phyloP scores from a whole-genome alignment of 2,888 invertebrate species.

The Caenorhabditis sp. region DNA sequence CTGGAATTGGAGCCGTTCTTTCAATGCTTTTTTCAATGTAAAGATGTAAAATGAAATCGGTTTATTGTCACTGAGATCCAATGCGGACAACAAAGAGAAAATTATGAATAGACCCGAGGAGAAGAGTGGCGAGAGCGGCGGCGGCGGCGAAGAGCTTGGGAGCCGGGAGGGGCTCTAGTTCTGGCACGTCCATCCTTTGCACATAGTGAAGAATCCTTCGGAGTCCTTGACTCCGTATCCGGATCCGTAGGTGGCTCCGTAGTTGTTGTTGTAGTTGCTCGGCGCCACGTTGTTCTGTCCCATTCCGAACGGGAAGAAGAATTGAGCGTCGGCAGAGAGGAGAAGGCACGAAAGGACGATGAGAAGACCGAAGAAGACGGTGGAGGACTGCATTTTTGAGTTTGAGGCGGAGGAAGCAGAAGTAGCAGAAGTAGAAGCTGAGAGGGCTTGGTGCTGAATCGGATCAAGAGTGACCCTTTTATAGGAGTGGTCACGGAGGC shows the following conservation, averaged over 20 bases:
- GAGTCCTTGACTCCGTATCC: constrained; percentile 41
- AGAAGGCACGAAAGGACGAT: constrained; percentile 1
- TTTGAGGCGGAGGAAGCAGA: not conserved
- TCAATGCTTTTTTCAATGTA: no score
- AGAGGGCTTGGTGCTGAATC: not conserved
- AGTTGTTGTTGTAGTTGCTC: constrained; percentile 9
- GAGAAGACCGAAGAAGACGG: not conserved
- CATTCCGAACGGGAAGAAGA: constrained; percentile 46
- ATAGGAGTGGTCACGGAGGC: not conserved
- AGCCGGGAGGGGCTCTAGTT: not conserved
- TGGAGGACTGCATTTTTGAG: not conserved
- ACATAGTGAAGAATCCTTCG: constrained; percentile 37
- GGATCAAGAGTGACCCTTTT: not conserved
- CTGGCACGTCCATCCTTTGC: constrained; percentile 51
- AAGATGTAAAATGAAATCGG: constrained; percentile 14
- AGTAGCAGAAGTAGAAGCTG: not conserved
- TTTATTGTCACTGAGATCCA: constrained; percentile 13
- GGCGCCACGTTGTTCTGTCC: constrained; percentile 6
- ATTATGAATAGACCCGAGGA: not conserved
- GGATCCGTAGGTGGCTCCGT: constrained; percentile 18
- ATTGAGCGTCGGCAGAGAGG: constrained; percentile 21
- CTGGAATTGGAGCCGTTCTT: no score
- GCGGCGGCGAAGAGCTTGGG: not conserved
- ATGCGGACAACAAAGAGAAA: constrained; percentile 6
- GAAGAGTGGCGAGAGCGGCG: not conserved